These are phyloP conservation scores for Halcyon malimbica DNA, from an alignment of 2,113 vertebrate species.

Conservation along the genomic window DNA sequence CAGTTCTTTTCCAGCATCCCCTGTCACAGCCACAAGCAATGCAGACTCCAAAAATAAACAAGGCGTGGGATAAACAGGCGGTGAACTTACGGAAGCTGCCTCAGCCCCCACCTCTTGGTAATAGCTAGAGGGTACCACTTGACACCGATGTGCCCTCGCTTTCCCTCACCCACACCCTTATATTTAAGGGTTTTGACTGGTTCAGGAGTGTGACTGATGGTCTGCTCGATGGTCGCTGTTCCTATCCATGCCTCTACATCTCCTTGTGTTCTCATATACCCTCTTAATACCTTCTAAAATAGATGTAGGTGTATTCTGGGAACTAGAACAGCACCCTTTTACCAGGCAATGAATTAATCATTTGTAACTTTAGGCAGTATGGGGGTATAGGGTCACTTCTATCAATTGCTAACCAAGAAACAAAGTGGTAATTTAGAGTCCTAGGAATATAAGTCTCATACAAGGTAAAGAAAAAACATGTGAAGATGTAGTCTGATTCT, in stretches of 20 bases:
- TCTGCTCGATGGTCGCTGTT: not conserved
- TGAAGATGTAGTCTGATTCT: not conserved
- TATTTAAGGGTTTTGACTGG: not conserved
- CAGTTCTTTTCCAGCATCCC: conserved; percentile 2
- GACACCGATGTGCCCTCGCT: not conserved
- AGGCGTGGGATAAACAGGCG: conserved; percentile 56
- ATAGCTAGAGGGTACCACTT: not conserved
- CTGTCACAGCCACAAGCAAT: not conserved
- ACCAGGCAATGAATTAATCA: not conserved
- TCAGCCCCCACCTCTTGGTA: conserved; percentile 7
- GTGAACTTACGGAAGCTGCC: conserved; percentile 57
- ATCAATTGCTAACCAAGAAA: not conserved
- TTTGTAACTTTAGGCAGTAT: not conserved
- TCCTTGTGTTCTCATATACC: not conserved
- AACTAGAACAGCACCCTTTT: not conserved
- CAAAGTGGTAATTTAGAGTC: not conserved
- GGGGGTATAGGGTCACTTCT: not conserved
- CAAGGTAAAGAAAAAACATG: not conserved
- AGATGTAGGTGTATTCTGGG: not conserved
- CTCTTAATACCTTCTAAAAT: not conserved
- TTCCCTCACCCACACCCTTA: not conserved
- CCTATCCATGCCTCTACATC: not conserved
- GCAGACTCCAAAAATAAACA: conserved; percentile 46
- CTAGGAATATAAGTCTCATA: not conserved
- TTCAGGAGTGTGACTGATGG: not conserved